These are phyloP conservation scores for Aphis gossypii DNA, from an alignment of 1,140 invertebrate genomes.

Conservation along the genomic window DNA sequence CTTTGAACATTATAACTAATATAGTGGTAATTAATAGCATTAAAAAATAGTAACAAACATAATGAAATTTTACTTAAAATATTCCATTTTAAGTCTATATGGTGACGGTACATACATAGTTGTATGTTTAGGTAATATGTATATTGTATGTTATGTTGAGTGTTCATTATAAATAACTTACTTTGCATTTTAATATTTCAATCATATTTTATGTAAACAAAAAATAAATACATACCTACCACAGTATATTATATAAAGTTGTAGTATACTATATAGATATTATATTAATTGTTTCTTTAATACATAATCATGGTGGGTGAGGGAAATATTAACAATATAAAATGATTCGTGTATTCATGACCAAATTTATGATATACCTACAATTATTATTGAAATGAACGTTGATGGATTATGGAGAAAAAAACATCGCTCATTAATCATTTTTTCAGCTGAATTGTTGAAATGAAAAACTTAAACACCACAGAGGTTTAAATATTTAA, in stretches of 20 bases:
- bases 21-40: neutral
- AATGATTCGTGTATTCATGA: neutral
- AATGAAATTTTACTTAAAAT: neutral
- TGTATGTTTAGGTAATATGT: neutral
- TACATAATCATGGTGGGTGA: neutral
- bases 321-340: neutral
- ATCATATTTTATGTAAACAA: too few species aligned
- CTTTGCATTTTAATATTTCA: neutral
- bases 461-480: neutral
- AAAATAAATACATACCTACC: neutral
- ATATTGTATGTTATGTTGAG: neutral
- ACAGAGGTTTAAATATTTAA: neutral
- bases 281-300: neutral
- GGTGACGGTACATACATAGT: neutral
- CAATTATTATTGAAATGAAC: slow-evolving; percentile 18
- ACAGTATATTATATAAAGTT: neutral
- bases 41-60: too few species aligned
- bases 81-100: neutral
- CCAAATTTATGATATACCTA: slow-evolving; percentile 1
- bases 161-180: neutral
- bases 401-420: neutral
- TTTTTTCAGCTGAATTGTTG: neutral
- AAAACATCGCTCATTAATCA: neutral
- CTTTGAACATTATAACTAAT: neutral
- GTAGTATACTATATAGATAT: neutral